These are phyloP conservation scores for Sinocyclocheilus rhinocerous DNA, from an alignment of 2,113 vertebrate genomes.

Conservation along the genomic window DNA sequence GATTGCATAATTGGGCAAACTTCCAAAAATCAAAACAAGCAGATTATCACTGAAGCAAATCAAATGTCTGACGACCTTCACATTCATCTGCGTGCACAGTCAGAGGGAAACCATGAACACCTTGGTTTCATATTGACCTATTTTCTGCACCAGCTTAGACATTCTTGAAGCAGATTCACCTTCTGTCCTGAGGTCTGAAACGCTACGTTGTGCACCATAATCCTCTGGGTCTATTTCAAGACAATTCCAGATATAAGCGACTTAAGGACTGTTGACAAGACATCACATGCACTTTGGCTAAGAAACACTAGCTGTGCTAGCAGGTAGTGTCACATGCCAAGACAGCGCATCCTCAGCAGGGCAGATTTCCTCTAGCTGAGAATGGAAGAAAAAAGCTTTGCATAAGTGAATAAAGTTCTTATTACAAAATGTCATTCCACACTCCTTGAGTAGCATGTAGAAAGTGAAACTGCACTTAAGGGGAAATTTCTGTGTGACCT, in stretches of 20 bases:
- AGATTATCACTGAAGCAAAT: slow-evolving; percentile 37
- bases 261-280: slow-evolving; percentile 37
- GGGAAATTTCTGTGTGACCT: background rate
- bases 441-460: background rate
- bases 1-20: slow-evolving; percentile 14
- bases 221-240: slow-evolving; percentile 37
- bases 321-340: slow-evolving; percentile 2
- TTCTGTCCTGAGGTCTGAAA: slow-evolving; percentile 9
- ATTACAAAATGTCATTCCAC: background rate
- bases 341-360: background rate
- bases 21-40: slow-evolving; percentile 4
- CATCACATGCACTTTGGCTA: slow-evolving; percentile 24
- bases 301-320: slow-evolving; percentile 7
- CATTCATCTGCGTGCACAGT: background rate
- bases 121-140: slow-evolving; percentile 20
- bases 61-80: slow-evolving; percentile 25
- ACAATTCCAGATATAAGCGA: slow-evolving; percentile 43
- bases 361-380: background rate
- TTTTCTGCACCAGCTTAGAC: background rate
- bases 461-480: slow-evolving; percentile 15
- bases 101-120: slow-evolving; percentile 12
- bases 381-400: background rate
- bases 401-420: background rate
- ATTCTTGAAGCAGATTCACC: background rate
- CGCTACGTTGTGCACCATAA: background rate